Base-by-base conservation (phyloP, 2,888 invertebrate genomes). In the Cephus nigrinus region DNA sequence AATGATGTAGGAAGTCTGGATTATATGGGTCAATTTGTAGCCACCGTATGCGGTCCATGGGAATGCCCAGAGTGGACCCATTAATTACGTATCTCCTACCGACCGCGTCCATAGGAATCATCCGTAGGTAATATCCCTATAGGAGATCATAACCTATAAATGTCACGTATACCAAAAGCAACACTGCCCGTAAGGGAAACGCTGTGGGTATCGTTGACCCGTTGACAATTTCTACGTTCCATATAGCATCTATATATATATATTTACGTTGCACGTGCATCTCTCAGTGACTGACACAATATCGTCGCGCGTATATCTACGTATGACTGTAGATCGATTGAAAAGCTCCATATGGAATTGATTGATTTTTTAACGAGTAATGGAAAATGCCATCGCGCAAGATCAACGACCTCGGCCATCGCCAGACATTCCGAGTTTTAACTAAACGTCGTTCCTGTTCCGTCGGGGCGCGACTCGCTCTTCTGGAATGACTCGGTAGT, bases 11-110 rank as follows among this genome's bases (percentile, higher is more conserved):
- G 82, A 85, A 86, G 84, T 80, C 80, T 81, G 74, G 82, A 82
- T 80, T 78, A 79, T 81, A 80, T 80, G 80, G 82, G 81, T 84
- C 82, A 84, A 86, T 87, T 86, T 83, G 80, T 79, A 80, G 35
- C 75, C 76, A 73, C 72, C 34, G 73, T 75, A 76, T 78, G 78
- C 72, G 73, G 75, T 78, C 78, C 77, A 75, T 75, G 78, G 75
- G 78, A 78, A 78, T 75, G 71, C 72, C 34, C 34, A 32, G 35
- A 74, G 35, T 32, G 72, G 31, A 72, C 69, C 78, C 75, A 78
- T 78, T 75, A 78, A 78, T 75, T 78, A 78, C 78, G 73, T n/a
- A 77, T 77, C 75, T 77, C 68, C 23, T 33, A 77, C 77, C 74
- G 77, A 74, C 71, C 15, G 31, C 15, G 33, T 71, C 71, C 23